Conservation (phyloP, 1,140 invertebrate species). For the Drosophila busckii region DNA sequence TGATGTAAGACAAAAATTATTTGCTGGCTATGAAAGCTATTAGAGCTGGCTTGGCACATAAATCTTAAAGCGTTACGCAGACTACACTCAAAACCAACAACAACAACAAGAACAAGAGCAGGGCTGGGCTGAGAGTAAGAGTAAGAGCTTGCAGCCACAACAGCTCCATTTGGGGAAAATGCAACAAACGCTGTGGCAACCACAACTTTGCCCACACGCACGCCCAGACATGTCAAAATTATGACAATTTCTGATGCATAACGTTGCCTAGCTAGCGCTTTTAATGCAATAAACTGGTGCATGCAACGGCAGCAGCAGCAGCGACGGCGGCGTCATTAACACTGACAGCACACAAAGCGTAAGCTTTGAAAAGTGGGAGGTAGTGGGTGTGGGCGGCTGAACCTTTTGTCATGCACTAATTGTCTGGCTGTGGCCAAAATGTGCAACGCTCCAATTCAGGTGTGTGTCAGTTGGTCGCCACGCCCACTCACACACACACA, state of each 20-base stretch:
- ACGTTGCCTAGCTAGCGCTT: conserved; percentile 58
- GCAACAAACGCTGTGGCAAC: conserved; percentile 12
- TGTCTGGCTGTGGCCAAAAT: conserved; percentile 64
- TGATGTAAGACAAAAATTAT: conserved; percentile 45
- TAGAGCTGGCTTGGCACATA: conserved; percentile 48
- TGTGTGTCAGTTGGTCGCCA: conserved; percentile 70
- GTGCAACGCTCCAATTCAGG: conserved; percentile 72
- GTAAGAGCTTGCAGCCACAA: conserved; percentile 31
- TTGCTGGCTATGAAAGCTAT: conserved; percentile 63
- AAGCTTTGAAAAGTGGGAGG: not conserved
- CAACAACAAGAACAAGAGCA: not conserved
- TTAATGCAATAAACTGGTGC: conserved; percentile 70
- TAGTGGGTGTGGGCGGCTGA: not conserved
- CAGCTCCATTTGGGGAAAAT: conserved; percentile 28
- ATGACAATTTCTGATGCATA: conserved; percentile 76
- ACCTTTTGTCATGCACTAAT: conserved; percentile 68
- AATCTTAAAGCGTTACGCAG: conserved; percentile 45
- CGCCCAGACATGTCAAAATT: conserved; percentile 71
- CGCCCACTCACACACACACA: too few relatives aligned
- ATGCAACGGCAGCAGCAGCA: conserved; percentile 39
- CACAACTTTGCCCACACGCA: conserved; percentile 35
- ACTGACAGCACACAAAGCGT: conserved; percentile 37
- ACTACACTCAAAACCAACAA: not conserved
- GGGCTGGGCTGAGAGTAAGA: too few relatives aligned
- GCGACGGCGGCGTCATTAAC: conserved; percentile 56